These are phyloP conservation scores for Campylorhamphus procurvoides DNA, from an alignment of 2,113 vertebrate species.

Conservation along the genomic window DNA sequence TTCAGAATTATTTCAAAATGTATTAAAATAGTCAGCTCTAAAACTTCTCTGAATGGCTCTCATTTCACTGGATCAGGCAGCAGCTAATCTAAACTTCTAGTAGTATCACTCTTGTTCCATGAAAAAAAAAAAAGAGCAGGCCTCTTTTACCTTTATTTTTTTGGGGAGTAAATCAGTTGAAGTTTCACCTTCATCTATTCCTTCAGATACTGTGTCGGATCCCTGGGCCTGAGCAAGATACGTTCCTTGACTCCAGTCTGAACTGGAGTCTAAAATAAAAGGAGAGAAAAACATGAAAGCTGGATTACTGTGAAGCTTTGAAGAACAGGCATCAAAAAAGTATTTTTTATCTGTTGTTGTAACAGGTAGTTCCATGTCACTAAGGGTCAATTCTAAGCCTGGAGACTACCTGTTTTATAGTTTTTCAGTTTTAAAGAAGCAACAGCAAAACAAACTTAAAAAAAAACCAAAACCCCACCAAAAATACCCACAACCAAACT, in stretches of 20 bases:
- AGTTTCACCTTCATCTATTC: conserved; percentile 79
- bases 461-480: background rate
- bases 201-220: conserved; percentile 81
- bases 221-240: conserved; percentile 81
- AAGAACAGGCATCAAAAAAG: conserved; percentile 21
- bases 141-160: conserved; percentile 86
- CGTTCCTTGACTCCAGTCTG: conserved; percentile 89
- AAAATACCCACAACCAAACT: background rate
- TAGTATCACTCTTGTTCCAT: background rate
- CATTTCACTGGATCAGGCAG: background rate
- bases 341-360: background rate
- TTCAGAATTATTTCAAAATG: background rate
- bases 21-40: background rate
- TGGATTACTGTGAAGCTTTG: conserved; percentile 4
- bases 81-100: background rate
- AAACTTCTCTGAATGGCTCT: background rate
- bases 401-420: background rate
- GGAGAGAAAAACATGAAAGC: conserved; percentile 33
- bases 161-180: conserved; percentile 84
- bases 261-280: conserved; percentile 86
- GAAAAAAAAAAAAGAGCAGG: background rate
- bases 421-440: conserved; percentile 17
- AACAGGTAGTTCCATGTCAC: background rate
- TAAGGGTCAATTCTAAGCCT: background rate
- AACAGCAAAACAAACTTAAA: background rate